Conservation (phyloP, 2,113 vertebrate genomes). For the Microcebus tavaratra region DNA sequence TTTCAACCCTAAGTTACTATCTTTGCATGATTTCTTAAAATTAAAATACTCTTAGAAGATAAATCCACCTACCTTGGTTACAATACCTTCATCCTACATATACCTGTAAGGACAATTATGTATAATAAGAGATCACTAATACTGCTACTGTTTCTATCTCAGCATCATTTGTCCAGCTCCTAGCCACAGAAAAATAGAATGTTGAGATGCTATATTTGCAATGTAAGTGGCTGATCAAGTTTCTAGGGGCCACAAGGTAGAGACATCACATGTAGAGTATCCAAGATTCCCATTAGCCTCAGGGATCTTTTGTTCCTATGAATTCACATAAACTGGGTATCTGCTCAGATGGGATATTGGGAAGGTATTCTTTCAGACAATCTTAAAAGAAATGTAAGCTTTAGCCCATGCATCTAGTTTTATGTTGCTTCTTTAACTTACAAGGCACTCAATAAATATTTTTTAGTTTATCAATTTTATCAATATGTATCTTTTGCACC, state of each 20-base stretch:
- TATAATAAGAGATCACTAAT: not conserved
- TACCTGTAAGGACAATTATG: not conserved
- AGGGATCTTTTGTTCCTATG: not conserved
- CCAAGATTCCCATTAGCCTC: not conserved
- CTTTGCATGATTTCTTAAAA: not conserved
- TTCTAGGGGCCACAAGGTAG: not conserved
- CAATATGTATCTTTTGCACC: not conserved
- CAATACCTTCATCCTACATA: not conserved
- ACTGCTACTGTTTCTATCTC: not conserved
- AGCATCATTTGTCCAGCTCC: not conserved
- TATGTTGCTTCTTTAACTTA: constrained; percentile 12
- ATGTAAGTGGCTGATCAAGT: not conserved
- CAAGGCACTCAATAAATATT: not conserved
- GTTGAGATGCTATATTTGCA: not conserved
- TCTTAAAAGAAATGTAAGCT: not conserved
- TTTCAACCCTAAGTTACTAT: not conserved
- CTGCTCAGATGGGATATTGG: not conserved
- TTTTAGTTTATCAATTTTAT: not conserved
- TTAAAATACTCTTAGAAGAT: not conserved
- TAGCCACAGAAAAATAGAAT: not conserved
- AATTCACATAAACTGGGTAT: not conserved
- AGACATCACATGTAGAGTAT: not conserved
- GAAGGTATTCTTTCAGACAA: not conserved
- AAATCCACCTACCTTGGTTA: not conserved
- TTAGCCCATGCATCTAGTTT: not conserved